Percentiles rank a stretch among this genome's conserved stretches.
Conservation (phyloP, 2,113 vertebrate species). For the Brienomyrus brachyistius region DNA sequence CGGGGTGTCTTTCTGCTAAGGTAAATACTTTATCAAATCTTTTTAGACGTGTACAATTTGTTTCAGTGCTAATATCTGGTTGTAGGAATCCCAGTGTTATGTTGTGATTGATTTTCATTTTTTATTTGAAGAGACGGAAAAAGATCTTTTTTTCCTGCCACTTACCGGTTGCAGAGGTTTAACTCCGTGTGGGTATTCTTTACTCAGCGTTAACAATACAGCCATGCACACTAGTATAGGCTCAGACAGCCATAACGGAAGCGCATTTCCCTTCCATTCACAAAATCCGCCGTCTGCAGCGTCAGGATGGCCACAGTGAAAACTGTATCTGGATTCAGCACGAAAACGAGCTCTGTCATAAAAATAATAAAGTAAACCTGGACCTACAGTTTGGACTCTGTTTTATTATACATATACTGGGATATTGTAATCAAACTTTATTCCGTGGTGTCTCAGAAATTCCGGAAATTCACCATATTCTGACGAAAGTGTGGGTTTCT, state of each 20-base stretch:
- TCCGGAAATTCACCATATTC: not conserved
- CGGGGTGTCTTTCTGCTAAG: not conserved
- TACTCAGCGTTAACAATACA: not conserved
- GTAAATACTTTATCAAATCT: not conserved
- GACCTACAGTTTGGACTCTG: not conserved
- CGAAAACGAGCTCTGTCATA: not conserved
- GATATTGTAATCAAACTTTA: not conserved
- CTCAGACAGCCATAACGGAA: not conserved
- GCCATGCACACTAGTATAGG: not conserved
- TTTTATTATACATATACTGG: not conserved
- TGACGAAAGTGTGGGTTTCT: not conserved
- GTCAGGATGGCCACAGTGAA: not conserved
- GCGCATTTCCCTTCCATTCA: not conserved
- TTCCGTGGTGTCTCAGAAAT: not conserved
- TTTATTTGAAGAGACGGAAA: not conserved
- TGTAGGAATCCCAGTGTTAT: not conserved
- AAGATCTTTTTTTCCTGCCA: not conserved
- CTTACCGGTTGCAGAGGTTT: not conserved
- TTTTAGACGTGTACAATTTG: not conserved
- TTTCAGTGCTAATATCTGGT: not conserved
- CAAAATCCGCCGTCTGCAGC: not conserved
- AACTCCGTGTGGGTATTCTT: not conserved
- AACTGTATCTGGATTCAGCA: not conserved
- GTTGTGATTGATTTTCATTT: not conserved
- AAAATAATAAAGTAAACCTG: not conserved